Percentiles rank a stretch among this genome's conserved stretches.
Conservation (phyloP, 2,113 vertebrate species). For the Pseudolaguvia tuberculata region DNA sequence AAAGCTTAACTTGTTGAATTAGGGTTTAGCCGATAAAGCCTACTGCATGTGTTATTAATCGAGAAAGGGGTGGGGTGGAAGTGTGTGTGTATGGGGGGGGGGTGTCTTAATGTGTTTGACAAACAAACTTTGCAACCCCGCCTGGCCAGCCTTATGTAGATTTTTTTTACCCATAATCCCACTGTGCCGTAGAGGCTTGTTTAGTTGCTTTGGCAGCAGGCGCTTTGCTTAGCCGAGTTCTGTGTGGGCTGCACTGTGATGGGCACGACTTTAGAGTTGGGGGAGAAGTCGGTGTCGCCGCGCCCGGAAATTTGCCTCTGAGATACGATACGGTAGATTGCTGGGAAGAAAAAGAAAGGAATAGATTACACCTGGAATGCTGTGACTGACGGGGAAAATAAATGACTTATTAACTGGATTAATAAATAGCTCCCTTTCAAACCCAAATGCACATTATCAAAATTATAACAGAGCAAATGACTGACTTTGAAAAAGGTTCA, state of each 20-base stretch:
- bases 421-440: background rate
- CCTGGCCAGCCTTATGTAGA: conserved; percentile 30
- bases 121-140: conserved; percentile 22
- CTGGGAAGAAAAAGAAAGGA: conserved; percentile 56
- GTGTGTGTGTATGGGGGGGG: background rate
- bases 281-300: conserved; percentile 69
- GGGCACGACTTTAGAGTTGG: conserved; percentile 76
- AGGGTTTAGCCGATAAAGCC: conserved; percentile 38
- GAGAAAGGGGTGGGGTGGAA: background rate
- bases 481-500: conserved; percentile 38
- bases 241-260: conserved; percentile 83
- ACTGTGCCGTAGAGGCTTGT: conserved; percentile 44
- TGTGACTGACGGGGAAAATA: conserved; percentile 2
- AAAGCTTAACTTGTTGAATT: conserved; percentile 43
- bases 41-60: conserved; percentile 39
- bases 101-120: conserved; percentile 26
- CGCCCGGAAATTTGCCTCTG: conserved; percentile 79
- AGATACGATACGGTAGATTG: conserved; percentile 82
- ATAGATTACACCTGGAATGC: background rate
- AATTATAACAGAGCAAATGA: conserved; percentile 29
- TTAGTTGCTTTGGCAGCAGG: conserved; percentile 86
- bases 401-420: background rate
- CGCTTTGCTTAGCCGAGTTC: conserved; percentile 63
- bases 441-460: background rate
- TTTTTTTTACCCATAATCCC: conserved; percentile 44